Conservation (phyloP, 2,797 vertebrate genomes). For the Sarcophilus harrisii region DNA sequence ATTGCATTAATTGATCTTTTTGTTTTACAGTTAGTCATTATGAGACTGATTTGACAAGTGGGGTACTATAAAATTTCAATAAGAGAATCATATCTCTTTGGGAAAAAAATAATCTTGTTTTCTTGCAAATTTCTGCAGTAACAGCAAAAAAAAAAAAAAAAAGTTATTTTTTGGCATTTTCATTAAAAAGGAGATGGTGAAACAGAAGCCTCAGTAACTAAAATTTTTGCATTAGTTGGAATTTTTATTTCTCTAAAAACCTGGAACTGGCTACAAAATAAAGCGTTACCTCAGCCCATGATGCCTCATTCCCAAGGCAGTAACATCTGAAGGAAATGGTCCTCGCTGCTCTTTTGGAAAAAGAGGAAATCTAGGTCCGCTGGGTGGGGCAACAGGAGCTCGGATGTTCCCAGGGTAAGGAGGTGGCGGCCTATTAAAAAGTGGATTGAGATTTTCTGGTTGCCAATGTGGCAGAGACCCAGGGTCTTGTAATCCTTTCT, state of each 20-base stretch:
- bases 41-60: not conserved
- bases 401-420: slow-evolving; percentile 95
- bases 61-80: not conserved
- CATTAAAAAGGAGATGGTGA: not conserved
- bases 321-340: slow-evolving; percentile 90
- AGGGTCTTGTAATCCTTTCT: slow-evolving; percentile 91
- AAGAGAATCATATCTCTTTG: not conserved
- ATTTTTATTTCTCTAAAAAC: not conserved
- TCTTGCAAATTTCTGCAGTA: not conserved
- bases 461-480: slow-evolving; percentile 92
- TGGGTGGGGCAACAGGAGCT: slow-evolving; percentile 84
- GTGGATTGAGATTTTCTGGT: slow-evolving; percentile 89
- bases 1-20: not conserved
- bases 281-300: slow-evolving; percentile 91
- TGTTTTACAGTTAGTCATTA: not conserved
- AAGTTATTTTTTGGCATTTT: not conserved
- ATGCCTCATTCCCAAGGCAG: slow-evolving; percentile 90
- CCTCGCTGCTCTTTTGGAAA: slow-evolving; percentile 91
- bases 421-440: slow-evolving; percentile 95
- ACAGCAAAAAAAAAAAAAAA: not conserved
- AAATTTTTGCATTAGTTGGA: not conserved
- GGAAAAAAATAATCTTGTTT: not conserved
- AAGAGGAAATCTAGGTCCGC: slow-evolving; percentile 88
- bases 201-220: not conserved
- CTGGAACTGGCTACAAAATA: not conserved